phyloP scores from a whole-genome alignment of 2,797 vertebrate species.

The Lagodon rhomboides region DNA sequence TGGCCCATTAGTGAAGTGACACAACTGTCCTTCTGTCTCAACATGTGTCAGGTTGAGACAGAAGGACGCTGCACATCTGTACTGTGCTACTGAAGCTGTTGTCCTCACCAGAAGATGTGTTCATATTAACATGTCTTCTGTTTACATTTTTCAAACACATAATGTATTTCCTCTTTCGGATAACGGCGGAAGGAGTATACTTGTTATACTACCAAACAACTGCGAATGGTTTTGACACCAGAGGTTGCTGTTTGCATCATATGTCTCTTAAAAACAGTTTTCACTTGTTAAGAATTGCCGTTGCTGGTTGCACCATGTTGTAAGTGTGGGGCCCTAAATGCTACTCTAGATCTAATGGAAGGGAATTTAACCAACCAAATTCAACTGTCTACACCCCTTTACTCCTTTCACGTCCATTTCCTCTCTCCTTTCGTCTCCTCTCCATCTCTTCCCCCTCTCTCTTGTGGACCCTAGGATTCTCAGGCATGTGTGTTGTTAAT shows the following conservation, averaged over 20 bases:
- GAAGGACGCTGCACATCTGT: background rate
- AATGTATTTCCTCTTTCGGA: background rate
- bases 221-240: background rate
- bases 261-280: background rate
- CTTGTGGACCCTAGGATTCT: constrained; percentile 54
- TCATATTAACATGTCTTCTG: background rate
- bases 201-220: background rate
- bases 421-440: constrained; percentile 9
- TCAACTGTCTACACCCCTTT: background rate
- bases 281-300: background rate
- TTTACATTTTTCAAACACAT: background rate
- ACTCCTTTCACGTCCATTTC: constrained; percentile 34
- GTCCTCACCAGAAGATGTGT: background rate
- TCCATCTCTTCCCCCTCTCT: constrained; percentile 23
- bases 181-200: fast-evolving
- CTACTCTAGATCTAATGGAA: background rate
- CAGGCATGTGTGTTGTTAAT: constrained; percentile 75
- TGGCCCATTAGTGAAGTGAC: background rate
- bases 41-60: background rate
- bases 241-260: background rate
- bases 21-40: background rate
- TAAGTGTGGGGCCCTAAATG: background rate
- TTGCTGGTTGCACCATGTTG: background rate
- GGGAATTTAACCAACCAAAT: background rate
- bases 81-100: too few species aligned